Conservation (phyloP, 2,113 vertebrate genomes). For the Stigmatopora argus region DNA sequence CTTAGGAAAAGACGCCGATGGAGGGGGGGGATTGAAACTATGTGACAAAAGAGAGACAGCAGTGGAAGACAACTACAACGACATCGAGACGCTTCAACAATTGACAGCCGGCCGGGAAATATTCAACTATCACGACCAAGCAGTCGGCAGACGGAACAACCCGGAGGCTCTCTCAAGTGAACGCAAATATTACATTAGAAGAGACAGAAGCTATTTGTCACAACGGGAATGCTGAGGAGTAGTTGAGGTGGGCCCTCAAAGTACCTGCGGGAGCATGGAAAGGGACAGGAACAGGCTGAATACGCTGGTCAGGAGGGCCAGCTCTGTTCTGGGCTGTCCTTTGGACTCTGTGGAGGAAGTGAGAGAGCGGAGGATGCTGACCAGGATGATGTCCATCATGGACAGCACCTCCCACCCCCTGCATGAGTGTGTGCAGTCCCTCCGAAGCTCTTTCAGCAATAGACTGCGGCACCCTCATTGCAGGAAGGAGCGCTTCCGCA, state of each 20-base stretch:
- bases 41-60: conserved; percentile 64
- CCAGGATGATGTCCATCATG: too few relatives aligned
- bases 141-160: conserved; percentile 58
- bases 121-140: conserved; percentile 61
- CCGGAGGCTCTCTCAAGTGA: conserved; percentile 72
- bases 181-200: conserved; percentile 80
- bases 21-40: conserved; percentile 25
- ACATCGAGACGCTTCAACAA: conserved; percentile 47
- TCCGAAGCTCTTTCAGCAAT: too few relatives aligned
- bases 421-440: conserved; percentile 24
- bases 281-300: too few relatives aligned
- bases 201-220: conserved; percentile 82
- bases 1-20: conserved; percentile 26
- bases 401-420: background rate
- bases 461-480: too few relatives aligned
- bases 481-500: too few relatives aligned
- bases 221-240: conserved; percentile 67
- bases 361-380: too few relatives aligned
- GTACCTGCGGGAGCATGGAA: conserved; percentile 7
- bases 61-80: conserved; percentile 24
- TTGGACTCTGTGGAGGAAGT: too few relatives aligned
- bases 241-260: conserved; percentile 71
- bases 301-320: too few relatives aligned
- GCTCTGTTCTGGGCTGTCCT: too few relatives aligned
- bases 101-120: conserved; percentile 57